Conservation (phyloP, 2,113 vertebrate genomes). For the Amphiprion ocellaris region DNA sequence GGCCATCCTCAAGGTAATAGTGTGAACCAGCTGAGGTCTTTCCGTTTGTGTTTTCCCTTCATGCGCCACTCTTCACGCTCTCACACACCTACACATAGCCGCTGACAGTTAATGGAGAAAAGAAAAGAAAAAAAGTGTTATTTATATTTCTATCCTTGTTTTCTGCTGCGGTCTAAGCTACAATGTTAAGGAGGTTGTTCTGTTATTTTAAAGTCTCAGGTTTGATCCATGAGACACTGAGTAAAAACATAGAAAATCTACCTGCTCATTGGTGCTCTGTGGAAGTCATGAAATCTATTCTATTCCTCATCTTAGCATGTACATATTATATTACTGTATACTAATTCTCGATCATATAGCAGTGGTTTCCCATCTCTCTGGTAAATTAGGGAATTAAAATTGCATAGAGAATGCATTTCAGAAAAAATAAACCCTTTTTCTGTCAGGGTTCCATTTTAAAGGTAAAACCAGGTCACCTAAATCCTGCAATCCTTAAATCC, state of each 20-base stretch:
- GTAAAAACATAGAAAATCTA: background rate
- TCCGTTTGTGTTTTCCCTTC: slow-evolving; percentile 12
- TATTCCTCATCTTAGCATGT: background rate
- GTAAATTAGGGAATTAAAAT: too few species aligned
- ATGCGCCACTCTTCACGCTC: slow-evolving; percentile 15
- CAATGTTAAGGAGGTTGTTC: background rate
- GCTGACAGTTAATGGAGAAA: slow-evolving; percentile 23
- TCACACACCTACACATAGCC: slow-evolving; percentile 33
- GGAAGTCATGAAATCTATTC: too few species aligned
- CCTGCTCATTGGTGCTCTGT: background rate
- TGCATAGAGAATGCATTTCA: too few species aligned
- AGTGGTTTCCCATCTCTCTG: background rate
- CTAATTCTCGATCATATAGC: background rate
- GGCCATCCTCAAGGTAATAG: slow-evolving; percentile 62
- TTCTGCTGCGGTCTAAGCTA: background rate
- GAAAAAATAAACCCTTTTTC: too few species aligned
- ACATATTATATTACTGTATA: background rate
- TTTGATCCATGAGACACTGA: background rate
- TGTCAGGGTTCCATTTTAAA: too few species aligned
- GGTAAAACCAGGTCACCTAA: too few species aligned
- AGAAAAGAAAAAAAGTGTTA: background rate
- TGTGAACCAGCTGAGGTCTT: slow-evolving; percentile 30
- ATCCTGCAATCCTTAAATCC: too few species aligned
- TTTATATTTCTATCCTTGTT: slow-evolving; percentile 11
- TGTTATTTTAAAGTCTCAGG: background rate